phyloP scores from a whole-genome alignment of 2,888 invertebrate species.

The Ophraella communa region DNA sequence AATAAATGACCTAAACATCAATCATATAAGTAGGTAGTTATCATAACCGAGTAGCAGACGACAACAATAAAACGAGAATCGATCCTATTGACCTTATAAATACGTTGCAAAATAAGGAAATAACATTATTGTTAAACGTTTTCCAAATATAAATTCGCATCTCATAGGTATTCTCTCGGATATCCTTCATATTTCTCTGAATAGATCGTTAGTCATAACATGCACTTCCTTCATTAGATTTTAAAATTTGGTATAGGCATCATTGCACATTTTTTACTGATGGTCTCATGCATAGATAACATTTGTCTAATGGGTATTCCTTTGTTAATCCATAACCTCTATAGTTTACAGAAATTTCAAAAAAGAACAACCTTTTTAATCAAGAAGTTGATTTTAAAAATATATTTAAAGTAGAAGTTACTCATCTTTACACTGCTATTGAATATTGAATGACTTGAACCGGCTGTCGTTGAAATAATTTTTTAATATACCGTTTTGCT shows the following conservation, averaged over 20 bases:
- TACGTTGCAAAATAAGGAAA: not conserved
- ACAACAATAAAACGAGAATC: too few relatives aligned
- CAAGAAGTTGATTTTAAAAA: too few relatives aligned
- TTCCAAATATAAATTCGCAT: not conserved
- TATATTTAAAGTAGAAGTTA: not conserved
- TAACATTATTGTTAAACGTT: not conserved
- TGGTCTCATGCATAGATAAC: not conserved
- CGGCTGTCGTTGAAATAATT: too few relatives aligned
- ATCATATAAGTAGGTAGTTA: too few relatives aligned
- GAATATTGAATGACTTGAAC: too few relatives aligned
- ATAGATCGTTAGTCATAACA: not conserved
- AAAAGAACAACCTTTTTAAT: too few relatives aligned
- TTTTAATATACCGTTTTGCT: too few relatives aligned
- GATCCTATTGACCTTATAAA: too few relatives aligned
- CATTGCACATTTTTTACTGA: not conserved
- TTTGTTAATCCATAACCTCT: not conserved
- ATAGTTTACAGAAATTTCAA: too few relatives aligned
- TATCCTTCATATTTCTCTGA: not conserved
- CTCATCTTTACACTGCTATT: too few relatives aligned
- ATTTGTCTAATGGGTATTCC: not conserved
- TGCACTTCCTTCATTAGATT: not conserved
- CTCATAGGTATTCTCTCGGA: not conserved
- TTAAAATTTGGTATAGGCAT: not conserved
- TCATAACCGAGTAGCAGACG: too few relatives aligned
- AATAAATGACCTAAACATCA: too few relatives aligned